Base-by-base conservation (phyloP, 2,888 invertebrate species). In the Cancer borealis region DNA sequence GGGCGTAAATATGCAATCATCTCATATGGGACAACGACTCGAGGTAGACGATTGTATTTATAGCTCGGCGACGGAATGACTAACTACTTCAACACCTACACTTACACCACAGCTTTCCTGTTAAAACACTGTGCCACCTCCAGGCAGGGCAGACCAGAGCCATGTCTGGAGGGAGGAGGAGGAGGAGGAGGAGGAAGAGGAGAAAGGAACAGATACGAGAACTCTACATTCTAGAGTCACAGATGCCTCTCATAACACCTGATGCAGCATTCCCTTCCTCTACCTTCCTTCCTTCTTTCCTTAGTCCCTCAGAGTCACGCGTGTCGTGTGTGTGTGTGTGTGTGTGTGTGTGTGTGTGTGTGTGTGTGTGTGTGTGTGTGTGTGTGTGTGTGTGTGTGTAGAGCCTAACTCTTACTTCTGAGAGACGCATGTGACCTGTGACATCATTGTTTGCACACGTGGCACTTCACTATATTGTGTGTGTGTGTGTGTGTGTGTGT, bases 311-410 rank as follows among this genome's bases (percentile, higher is more conserved):
- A 21, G 60, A 60, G 60, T 60, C 60, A 60, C 60, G 60, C 21
- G 21, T 39, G 39, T 39, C 39, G 26, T 6, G 26, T 26, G 26
- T 73, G 73, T 73, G n/a, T 73, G 73, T 73, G 73, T n/a, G 73
- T 73, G 73, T 73, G 66, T n/a, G 6, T n/a, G 54, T 54, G 54
- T 54, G 54, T 54, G 54, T 73, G 66, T 73, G 66, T 73, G n/a
- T 73, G 66, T 73, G 39, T 39, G 39, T 54, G 10, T 5, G 26
- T 26, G 26, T 73, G 73, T 73, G n/a, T 73, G 73, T 73, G 73
- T 73, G 73, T 73, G 73, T 73, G 66, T 73, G n/a, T n/a, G 54
- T 73, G 66, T 73, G 66, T 73, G n/a, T 73, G 66, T 73, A n/a
- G 26, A 73, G 60, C 60, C 73, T 73, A 6, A 21, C 60, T 60